Base-by-base conservation (phyloP, 2,888 invertebrate species). In the Tenthredo scrophulariae region DNA sequence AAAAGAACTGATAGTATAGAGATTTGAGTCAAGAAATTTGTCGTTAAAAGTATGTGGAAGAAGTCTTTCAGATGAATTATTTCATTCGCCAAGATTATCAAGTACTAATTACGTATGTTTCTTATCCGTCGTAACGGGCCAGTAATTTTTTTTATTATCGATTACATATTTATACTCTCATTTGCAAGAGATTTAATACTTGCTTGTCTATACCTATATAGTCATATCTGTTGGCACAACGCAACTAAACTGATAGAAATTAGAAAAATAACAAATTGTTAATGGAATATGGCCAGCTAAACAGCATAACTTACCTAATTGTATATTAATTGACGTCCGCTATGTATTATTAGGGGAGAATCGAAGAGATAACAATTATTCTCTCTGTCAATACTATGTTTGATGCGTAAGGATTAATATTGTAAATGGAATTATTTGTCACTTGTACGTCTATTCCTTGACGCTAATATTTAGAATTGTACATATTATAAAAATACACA, bases 321-420 rank as follows among this genome's bases (percentile, higher is more conserved):
- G 77, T 79, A 70, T 82, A 80, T 79, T 86, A 67, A 84, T 87
- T 88, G 33, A 83, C 86, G 86, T 88, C 86, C 87, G 86, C 86
- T 87, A 85, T 80, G 82, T 84, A 77, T 83, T 80, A 77, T 54
- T 70, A 65, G 29, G 70, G 33, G 33, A 62, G 13, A 46, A 83
- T 46, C 26, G 43, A 77, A 43, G 10, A 29, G 33, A 79, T 85
- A 33, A 70, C 40, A 54, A 84, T 87, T 88, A 87, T 85, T 88
- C 79, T 67, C 85, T 87, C 87, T 86, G 87, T 87, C 67, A 74
- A 85, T 85, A 85, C 75, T 77, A 85, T 80, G 37, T 82, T 72
- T 82, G 62, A 80, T 37, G 54, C 26, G 43, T 43, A 74, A 74
- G 43, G 70, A 75, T 67, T 54, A 62, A 82, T 67, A 84, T 58